phyloP scores from a whole-genome alignment of 2,888 invertebrate genomes.

The Aspidiotus destructor region DNA sequence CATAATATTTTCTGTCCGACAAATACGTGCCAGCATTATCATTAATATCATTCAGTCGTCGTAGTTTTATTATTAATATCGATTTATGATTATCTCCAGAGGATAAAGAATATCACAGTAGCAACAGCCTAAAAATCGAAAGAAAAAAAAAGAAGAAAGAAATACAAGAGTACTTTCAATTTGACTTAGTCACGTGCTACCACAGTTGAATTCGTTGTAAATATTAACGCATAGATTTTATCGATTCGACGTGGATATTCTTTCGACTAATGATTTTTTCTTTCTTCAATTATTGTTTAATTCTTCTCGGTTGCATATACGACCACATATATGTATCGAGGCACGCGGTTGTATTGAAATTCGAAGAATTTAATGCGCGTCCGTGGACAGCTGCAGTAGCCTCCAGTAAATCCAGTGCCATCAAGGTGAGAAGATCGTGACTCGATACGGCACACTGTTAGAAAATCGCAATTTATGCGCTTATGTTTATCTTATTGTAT shows the following conservation, averaged over 20 bases:
- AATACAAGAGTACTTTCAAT: slow-evolving; percentile 19
- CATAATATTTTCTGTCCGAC: slow-evolving; percentile 15
- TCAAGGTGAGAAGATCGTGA: too few relatives aligned
- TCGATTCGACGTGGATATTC: slow-evolving; percentile 29
- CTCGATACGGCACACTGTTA: too few relatives aligned
- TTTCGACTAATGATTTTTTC: slow-evolving; percentile 25
- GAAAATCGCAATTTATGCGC: too few relatives aligned
- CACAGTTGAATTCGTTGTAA: slow-evolving; percentile 29
- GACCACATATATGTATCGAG: neutral
- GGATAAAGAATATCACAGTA: slow-evolving; percentile 5
- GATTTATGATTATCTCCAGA: slow-evolving; percentile 9
- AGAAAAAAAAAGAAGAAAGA: slow-evolving; percentile 6
- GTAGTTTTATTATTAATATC: slow-evolving; percentile 13
- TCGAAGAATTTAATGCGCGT: neutral
- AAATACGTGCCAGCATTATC: slow-evolving; percentile 27
- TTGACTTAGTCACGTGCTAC: slow-evolving; percentile 27
- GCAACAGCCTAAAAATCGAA: neutral
- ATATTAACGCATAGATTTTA: slow-evolving; percentile 33
- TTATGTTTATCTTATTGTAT: too few relatives aligned
- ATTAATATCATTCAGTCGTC: slow-evolving; percentile 24
- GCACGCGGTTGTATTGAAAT: slow-evolving; percentile 2
- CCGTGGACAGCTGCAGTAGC: too few relatives aligned
- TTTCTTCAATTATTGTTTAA: slow-evolving; percentile 5
- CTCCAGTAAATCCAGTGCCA: too few relatives aligned
- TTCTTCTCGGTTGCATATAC: neutral